phyloP scores from a whole-genome alignment of 2,797 vertebrate genomes.

The Denticeps clupeoides region DNA sequence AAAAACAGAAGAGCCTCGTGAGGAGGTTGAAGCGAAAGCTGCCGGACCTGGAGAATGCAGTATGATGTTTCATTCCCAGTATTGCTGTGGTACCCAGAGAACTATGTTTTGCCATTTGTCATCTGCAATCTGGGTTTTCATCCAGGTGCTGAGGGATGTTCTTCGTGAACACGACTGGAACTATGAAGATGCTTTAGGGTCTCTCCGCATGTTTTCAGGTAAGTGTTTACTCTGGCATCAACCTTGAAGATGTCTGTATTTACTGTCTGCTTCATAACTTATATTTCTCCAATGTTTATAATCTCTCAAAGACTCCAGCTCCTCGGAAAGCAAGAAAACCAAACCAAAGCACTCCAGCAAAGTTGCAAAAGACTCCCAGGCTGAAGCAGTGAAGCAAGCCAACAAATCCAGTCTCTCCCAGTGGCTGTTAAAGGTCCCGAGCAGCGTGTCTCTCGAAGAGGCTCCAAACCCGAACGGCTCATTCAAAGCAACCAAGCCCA shows the following conservation, averaged over 20 bases:
- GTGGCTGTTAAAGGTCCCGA: constrained; percentile 32
- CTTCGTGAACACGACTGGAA: constrained; percentile 86
- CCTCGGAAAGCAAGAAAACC: constrained; percentile 6
- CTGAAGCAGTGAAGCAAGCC: not conserved
- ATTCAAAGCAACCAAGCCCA: constrained; percentile 36
- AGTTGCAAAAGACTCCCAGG: not conserved
- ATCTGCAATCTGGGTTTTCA: too few species aligned
- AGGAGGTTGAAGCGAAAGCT: constrained; percentile 74
- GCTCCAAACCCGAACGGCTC: constrained; percentile 26
- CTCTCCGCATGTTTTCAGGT: constrained; percentile 70
- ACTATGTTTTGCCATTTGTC: not conserved
- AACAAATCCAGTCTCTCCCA: constrained; percentile 15
- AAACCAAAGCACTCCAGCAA: not conserved
- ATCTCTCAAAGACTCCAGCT: constrained; percentile 15
- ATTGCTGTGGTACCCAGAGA: too few species aligned
- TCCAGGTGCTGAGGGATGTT: constrained; percentile 78
- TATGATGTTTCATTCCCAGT: constrained; percentile 33
- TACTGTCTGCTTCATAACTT: not conserved
- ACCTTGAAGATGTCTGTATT: not conserved
- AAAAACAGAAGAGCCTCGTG: constrained; percentile 74
- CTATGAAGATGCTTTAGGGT: constrained; percentile 71
- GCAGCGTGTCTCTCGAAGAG: constrained; percentile 9
- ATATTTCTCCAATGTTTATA: not conserved
- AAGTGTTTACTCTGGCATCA: too few species aligned
- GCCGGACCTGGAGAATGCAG: constrained; percentile 79